Percentiles rank a stretch among this genome's conserved stretches.
Conservation (phyloP, 2,113 vertebrate species). For the Catagonus wagneri region DNA sequence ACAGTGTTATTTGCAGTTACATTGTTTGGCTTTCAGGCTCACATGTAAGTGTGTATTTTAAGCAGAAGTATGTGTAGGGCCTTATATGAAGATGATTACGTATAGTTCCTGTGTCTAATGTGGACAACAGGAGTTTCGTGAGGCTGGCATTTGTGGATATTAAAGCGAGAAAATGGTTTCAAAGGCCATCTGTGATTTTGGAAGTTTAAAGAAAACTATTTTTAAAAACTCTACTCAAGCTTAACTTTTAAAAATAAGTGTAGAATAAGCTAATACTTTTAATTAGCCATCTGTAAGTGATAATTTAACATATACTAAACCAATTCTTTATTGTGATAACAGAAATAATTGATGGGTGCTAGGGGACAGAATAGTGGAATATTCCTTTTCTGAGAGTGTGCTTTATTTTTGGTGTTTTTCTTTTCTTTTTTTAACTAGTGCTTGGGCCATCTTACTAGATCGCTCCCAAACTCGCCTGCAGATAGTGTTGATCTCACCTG, state of each 20-base stretch:
- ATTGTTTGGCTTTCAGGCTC: slow-evolving; percentile 47
- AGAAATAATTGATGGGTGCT: slow-evolving; percentile 27
- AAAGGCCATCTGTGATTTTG: slow-evolving; percentile 2
- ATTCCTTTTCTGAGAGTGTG: slow-evolving; percentile 77
- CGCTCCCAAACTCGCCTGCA: slow-evolving; percentile 91
- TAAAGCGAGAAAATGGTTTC: slow-evolving; percentile 51
- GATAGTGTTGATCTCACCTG: slow-evolving; percentile 90
- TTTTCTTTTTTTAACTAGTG: slow-evolving; percentile 83
- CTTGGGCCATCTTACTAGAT: slow-evolving; percentile 91
- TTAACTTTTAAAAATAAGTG: slow-evolving; percentile 17
- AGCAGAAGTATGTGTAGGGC: slow-evolving; percentile 47
- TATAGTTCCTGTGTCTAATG: not conserved
- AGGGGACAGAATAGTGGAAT: not conserved
- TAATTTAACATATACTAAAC: slow-evolving; percentile 40
- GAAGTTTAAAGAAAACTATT: slow-evolving; percentile 55
- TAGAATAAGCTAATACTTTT: slow-evolving; percentile 29
- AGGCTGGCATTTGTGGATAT: not conserved
- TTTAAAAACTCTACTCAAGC: slow-evolving; percentile 38
- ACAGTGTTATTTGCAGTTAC: slow-evolving; percentile 51
- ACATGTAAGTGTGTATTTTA: not conserved
- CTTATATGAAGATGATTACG: not conserved
- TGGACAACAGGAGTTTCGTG: not conserved
- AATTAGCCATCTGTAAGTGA: slow-evolving; percentile 28
- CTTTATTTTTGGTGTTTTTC: slow-evolving; percentile 75
- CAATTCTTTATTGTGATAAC: slow-evolving; percentile 25